Conservation (phyloP, 1,140 invertebrate species). For the roundworm (Caenorhabditis elegans) region DNA sequence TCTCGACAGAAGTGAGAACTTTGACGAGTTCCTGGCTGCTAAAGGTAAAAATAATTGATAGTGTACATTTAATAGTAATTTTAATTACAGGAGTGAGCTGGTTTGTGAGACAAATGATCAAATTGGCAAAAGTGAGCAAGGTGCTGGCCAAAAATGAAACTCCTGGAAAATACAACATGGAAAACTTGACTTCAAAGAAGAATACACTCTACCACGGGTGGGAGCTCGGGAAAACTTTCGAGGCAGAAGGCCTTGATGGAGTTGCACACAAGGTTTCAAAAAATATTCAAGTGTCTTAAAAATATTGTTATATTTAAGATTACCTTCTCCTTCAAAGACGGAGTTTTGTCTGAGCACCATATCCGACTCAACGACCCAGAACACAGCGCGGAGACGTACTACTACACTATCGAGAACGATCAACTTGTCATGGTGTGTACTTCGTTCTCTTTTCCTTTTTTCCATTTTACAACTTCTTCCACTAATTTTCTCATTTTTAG, state of each 20-base stretch:
- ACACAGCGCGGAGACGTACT: constrained; percentile 55
- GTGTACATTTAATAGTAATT: no score
- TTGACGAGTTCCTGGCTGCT: constrained; percentile 59
- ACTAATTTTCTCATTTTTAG: neutral
- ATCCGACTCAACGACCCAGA: constrained; percentile 54
- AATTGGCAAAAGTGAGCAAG: constrained; percentile 60
- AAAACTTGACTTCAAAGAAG: constrained; percentile 55
- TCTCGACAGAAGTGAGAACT: constrained; percentile 60
- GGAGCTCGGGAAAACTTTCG: constrained; percentile 51
- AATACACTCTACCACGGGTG: constrained; percentile 52
- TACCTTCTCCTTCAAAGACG: constrained; percentile 53
- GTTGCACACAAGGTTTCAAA: constrained; percentile 51
- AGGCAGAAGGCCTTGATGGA: constrained; percentile 59
- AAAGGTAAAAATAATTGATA: constrained; percentile 43
- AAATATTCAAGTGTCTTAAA: neutral
- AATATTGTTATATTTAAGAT: constrained; percentile 53
- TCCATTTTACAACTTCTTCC: neutral
- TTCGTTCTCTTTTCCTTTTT: neutral
- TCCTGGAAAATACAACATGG: constrained; percentile 50
- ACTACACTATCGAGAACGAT: constrained; percentile 56
- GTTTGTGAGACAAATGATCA: constrained; percentile 63
- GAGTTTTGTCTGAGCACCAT: constrained; percentile 54
- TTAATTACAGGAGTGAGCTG: constrained; percentile 50
- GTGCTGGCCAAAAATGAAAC: constrained; percentile 47
- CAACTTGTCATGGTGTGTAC: constrained; percentile 50